Conservation (phyloP, 1,140 invertebrate species). For the Sinella curviseta region DNA sequence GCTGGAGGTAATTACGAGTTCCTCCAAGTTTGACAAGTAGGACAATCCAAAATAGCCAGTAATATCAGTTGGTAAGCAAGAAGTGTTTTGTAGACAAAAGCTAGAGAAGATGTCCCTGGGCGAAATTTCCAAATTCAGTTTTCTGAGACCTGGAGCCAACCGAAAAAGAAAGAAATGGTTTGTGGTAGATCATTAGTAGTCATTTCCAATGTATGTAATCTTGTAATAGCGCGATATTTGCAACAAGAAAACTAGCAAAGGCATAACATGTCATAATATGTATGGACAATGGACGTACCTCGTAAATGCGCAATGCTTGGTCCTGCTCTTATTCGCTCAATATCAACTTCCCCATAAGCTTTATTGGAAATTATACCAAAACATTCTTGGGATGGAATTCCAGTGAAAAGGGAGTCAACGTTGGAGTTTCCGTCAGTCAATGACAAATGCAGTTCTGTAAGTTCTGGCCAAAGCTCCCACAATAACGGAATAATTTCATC, state of each 20-base stretch:
- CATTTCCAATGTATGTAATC: background rate
- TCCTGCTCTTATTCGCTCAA: slow-evolving; percentile 23
- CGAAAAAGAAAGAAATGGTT: background rate
- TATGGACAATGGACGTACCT: slow-evolving; percentile 22
- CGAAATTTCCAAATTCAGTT: slow-evolving; percentile 12
- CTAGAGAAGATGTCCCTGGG: slow-evolving; percentile 11
- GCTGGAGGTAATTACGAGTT: background rate
- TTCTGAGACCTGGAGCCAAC: background rate
- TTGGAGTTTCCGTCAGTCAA: slow-evolving; percentile 30
- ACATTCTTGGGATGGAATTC: slow-evolving; percentile 27
- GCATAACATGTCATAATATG: too few species aligned
- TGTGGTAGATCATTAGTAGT: background rate
- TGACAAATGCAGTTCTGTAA: slow-evolving; percentile 27
- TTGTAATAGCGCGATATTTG: too few species aligned
- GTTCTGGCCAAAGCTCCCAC: slow-evolving; percentile 29
- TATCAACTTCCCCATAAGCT: slow-evolving; percentile 25
- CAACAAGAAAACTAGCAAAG: too few species aligned
- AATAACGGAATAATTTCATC: slow-evolving; percentile 28
- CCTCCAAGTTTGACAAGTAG: slow-evolving; percentile 3
- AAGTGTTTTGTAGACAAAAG: background rate
- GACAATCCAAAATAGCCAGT: slow-evolving; percentile 21
- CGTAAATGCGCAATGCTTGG: slow-evolving; percentile 33
- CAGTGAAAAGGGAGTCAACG: slow-evolving; percentile 35
- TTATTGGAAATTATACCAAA: background rate
- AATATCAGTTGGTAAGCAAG: slow-evolving; percentile 8